Conservation (phyloP, 2,113 vertebrate genomes). For the Pseudonaja textilis region DNA sequence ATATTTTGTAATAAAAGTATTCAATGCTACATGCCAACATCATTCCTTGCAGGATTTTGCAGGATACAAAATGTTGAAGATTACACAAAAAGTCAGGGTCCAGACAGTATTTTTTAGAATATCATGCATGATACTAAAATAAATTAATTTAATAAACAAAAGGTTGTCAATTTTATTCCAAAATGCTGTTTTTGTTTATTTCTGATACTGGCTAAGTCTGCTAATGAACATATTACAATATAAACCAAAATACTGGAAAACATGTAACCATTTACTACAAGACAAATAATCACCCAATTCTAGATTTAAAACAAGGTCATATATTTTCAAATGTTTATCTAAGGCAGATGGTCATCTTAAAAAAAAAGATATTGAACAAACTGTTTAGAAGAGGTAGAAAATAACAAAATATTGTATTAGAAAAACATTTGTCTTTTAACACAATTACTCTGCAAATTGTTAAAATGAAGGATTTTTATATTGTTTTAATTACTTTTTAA, state of each 20-base stretch:
- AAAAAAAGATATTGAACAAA: slow-evolving; percentile 64
- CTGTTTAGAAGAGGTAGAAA: slow-evolving; percentile 75
- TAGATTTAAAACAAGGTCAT: slow-evolving; percentile 57
- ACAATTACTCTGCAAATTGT: slow-evolving; percentile 56
- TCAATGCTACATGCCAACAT: background rate
- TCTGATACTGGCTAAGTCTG: slow-evolving; percentile 35
- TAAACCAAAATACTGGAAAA: slow-evolving; percentile 39
- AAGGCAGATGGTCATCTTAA: slow-evolving; percentile 72
- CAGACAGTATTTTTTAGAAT: background rate
- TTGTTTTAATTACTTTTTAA: slow-evolving; percentile 21
- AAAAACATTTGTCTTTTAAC: slow-evolving; percentile 61
- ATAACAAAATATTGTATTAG: slow-evolving; percentile 63
- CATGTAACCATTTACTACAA: slow-evolving; percentile 47
- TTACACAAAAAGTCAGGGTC: slow-evolving; percentile 36
- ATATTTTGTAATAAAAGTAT: background rate
- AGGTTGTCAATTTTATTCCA: slow-evolving; percentile 12
- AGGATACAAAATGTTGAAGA: slow-evolving; percentile 31
- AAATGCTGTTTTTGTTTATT: slow-evolving; percentile 46
- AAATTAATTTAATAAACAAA: slow-evolving; percentile 15
- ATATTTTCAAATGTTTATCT: slow-evolving; percentile 59
- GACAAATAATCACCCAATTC: slow-evolving; percentile 52
- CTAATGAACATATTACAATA: slow-evolving; percentile 19
- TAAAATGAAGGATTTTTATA: slow-evolving; percentile 55
- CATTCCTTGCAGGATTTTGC: slow-evolving; percentile 5
- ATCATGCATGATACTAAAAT: slow-evolving; percentile 15